Percentiles rank a stretch among this genome's conserved stretches.
These are phyloP conservation scores for Amblyopsis rosae DNA, from an alignment of 2,113 vertebrate species.

Conservation along the genomic window DNA sequence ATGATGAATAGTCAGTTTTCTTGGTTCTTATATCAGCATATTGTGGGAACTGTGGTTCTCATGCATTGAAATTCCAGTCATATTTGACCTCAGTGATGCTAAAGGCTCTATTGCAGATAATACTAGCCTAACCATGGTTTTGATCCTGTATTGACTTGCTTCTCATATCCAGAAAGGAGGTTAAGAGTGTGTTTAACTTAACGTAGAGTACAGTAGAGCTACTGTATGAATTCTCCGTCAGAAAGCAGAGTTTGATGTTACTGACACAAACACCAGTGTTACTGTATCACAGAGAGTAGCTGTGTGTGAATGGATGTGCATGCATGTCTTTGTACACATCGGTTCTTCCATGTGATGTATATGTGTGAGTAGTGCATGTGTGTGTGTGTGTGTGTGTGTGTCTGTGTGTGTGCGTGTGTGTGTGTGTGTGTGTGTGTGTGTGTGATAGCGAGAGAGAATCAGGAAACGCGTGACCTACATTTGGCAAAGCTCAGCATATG, in stretches of 20 bases:
- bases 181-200: not conserved
- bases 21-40: too few relatives aligned
- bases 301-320: not conserved
- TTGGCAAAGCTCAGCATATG: conserved; percentile 75
- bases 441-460: conserved; percentile 40
- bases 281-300: not conserved
- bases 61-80: too few relatives aligned
- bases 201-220: not conserved
- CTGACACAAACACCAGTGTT: not conserved
- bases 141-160: too few relatives aligned
- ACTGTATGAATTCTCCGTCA: not conserved
- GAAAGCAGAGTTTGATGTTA: not conserved
- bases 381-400: not conserved
- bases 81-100: too few relatives aligned
- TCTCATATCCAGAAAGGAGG: not conserved
- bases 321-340: not conserved
- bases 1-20: too few relatives aligned
- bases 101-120: too few relatives aligned
- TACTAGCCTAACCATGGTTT: too few relatives aligned
- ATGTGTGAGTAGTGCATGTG: conserved; percentile 1
- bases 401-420: not conserved
- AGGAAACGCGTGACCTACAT: conserved; percentile 79
- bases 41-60: too few relatives aligned
- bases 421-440: conserved; percentile 4
- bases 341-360: not conserved